Evolutionary conservation across 1,140 invertebrate species (phyloP).

Genomic region (Drosophila kohkoa): DNA sequence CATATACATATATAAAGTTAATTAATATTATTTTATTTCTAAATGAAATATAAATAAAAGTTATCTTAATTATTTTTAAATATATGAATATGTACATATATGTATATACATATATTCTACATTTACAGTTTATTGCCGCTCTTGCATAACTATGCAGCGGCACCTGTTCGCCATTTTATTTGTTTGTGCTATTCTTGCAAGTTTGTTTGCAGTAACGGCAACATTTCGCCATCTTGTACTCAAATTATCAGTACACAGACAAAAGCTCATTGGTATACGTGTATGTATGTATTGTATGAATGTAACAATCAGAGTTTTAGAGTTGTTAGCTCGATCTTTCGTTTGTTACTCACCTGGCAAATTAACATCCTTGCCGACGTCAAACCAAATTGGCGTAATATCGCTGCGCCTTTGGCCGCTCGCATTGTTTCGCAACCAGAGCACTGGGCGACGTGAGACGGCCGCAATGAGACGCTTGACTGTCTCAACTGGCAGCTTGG

Average conservation of each 20-base stretch:
- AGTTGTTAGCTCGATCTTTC: no score
- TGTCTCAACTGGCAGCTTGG: slow-evolving; percentile 74
- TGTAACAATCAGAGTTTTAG: not conserved
- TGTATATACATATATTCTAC: not conserved
- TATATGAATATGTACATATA: not conserved
- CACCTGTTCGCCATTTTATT: no score
- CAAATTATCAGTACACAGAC: not conserved
- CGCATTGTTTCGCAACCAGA: slow-evolving; percentile 71
- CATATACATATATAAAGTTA: not conserved
- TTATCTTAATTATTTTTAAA: not conserved
- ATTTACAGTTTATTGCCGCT: not conserved
- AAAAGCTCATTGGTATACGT: not conserved
- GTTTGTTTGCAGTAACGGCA: not conserved
- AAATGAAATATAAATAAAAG: no score
- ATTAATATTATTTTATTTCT: no score
- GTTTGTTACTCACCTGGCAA: slow-evolving; percentile 61
- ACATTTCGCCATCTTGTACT: not conserved
- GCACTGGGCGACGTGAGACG: slow-evolving; percentile 67
- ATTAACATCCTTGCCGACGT: slow-evolving; percentile 77
- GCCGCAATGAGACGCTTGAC: slow-evolving; percentile 75
- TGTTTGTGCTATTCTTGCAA: not conserved
- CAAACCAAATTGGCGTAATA: slow-evolving; percentile 75
- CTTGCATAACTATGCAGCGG: no score
- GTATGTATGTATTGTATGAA: not conserved
- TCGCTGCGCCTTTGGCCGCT: slow-evolving; percentile 74